Evolutionary conservation across 1,140 invertebrate genomes (phyloP).

Genomic region (Anastatus disparis): DNA sequence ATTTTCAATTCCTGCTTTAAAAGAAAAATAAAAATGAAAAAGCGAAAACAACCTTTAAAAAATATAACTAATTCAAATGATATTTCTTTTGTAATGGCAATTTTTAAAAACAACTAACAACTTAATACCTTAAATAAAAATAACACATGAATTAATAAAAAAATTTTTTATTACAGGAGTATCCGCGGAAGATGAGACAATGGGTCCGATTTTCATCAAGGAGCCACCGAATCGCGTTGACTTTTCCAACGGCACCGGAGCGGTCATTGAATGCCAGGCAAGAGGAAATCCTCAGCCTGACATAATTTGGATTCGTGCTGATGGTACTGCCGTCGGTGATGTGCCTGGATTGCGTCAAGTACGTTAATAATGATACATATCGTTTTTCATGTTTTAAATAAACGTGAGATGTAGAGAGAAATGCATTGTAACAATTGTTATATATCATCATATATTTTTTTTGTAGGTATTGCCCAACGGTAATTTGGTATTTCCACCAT

Average conservation of each 20-base stretch:
- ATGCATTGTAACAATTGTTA: no score
- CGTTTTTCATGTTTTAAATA: no score
- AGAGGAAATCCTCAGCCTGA: constrained; percentile 89
- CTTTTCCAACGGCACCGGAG: constrained; percentile 94
- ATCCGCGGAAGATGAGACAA: constrained; percentile 75
- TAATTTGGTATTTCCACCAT: constrained; percentile 92
- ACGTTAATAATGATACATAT: no score
- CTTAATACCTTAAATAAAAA: no score
- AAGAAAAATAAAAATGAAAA: no score
- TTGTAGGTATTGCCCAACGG: constrained; percentile 86
- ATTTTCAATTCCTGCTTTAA: no score
- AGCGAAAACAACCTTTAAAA: no score
- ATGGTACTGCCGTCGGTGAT: constrained; percentile 88
- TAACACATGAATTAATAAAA: no score
- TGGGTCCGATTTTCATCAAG: constrained; percentile 90
- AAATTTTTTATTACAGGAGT: constrained; percentile 37
- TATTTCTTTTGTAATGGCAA: no score
- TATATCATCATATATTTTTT: background rate
- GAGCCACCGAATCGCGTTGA: constrained; percentile 91
- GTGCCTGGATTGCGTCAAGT: constrained; percentile 88
- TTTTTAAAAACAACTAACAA: no score
- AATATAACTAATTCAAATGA: no score
- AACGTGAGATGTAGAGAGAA: no score
- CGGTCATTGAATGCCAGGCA: constrained; percentile 91
- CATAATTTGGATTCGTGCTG: constrained; percentile 89